Percentiles rank a stretch among this genome's conserved stretches.
Evolutionary conservation across 2,888 invertebrate species (phyloP).

Genomic region (Lycophotia porphyrea): DNA sequence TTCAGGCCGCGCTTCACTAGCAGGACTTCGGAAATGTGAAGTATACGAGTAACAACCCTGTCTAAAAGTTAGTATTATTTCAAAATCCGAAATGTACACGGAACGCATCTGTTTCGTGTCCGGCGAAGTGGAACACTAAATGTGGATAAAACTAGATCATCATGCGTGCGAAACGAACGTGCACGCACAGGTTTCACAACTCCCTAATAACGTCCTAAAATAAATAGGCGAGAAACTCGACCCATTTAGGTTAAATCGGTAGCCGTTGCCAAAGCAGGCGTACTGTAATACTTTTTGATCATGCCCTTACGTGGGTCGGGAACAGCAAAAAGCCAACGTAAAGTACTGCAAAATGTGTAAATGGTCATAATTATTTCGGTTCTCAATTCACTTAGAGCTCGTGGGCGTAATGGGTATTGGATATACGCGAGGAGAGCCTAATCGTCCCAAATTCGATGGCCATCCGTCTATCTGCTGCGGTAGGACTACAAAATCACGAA

Average conservation of each 20-base stretch:
- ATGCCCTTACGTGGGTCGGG: constrained; percentile 36
- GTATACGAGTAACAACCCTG: constrained; percentile 5
- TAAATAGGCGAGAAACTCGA: constrained; percentile 72
- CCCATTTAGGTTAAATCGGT: constrained; percentile 67
- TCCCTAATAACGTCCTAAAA: constrained; percentile 72
- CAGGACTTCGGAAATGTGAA: neutral
- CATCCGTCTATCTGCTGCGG: neutral
- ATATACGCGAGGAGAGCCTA: constrained; percentile 5
- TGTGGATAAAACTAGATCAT: constrained; percentile 69
- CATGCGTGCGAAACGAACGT: constrained; percentile 67
- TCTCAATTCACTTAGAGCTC: constrained; percentile 6
- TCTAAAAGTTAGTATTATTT: constrained; percentile 34
- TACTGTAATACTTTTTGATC: constrained; percentile 28
- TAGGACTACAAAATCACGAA: constrained; percentile 6
- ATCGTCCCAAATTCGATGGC: constrained; percentile 13
- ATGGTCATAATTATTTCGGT: constrained; percentile 26
- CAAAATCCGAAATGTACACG: constrained; percentile 49
- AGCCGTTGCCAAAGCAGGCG: constrained; percentile 50
- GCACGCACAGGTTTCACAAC: constrained; percentile 74
- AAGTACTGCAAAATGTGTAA: constrained; percentile 26
- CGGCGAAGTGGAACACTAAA: constrained; percentile 68
- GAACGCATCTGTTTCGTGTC: constrained; percentile 65
- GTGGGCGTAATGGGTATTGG: constrained; percentile 32
- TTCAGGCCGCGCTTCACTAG: neutral
- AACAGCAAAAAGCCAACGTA: constrained; percentile 28